Evolutionary conservation across 2,797 vertebrate species (phyloP), one percentile per base, ranked within the genome.

Genomic region (Phataginus tetradactyla): DNA sequence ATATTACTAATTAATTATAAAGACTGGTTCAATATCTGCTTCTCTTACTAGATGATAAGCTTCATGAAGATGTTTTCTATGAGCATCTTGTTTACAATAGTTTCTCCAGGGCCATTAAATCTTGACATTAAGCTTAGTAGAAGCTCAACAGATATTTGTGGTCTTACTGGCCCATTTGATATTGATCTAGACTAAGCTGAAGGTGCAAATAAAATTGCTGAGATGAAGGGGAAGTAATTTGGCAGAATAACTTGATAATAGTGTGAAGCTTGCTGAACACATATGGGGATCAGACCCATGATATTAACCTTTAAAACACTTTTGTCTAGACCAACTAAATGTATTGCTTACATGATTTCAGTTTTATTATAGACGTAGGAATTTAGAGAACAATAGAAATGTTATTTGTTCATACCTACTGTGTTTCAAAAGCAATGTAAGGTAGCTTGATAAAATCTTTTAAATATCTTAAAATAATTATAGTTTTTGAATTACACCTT

Each of bases 401-500:
- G 61, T 86, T 83, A 59, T 20, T 72, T 94, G 63, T 57, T 34
- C 87, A 21, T 1, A 23, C 4, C 20, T 64, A 74, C 15, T 66
- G 3, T 78, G 13, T 87, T 96, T 93, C 32, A 64, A 83, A 55
- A 55, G 17, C 18, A 42, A 71, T 59, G 45, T 68, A 93, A 87
- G 39, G 20, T 34, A 61, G 34, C 27, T 89, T 81, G 29, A 96
- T n/a, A 37, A 92, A 59, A 87, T 1, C 17, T 79, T 91, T 86
- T 42, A 81, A 34, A 4, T 66, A 34, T 72, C 37, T 59, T 63
- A 79, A 79, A 79, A 37, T 90, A 85, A 84, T 94, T 89, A 25
- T 71, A n/a, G 77, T 92, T 86, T 93, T 91, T 64, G 0, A 6
- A 32, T 79, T 14, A 78, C 92, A 39, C 15, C 39, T 87, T 97